Evolutionary conservation across 2,113 vertebrate species (phyloP), one percentile per base, ranked within the genome.

Genomic region (Drymodes brunneopygia): DNA sequence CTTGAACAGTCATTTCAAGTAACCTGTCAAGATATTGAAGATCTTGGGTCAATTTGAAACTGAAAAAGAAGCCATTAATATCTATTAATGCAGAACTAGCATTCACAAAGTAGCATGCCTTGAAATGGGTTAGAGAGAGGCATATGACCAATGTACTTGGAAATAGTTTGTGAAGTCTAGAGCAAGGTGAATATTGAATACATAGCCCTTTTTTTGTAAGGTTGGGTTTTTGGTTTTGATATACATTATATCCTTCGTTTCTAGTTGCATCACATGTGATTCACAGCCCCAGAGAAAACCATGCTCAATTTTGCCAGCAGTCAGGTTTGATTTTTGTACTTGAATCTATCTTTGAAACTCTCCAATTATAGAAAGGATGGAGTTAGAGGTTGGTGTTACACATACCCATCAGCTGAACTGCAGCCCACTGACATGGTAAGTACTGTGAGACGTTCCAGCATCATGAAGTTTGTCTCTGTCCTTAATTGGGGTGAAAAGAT

Each of bases 41-140:
- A 64, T 89, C 73, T 75, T 64, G n/a, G 91, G 61, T 92, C 87
- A 54, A 66, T 92, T 27, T 77, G 65, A 92, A 92, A 94, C 86
- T 78, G n/a, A 65, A 51, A 88, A 88, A 88, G 86, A 75, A 71
- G 4, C 11, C 13, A 40, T 91, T 93, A 93, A 33, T 81, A 88
- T 54, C 69, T 83, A 17, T 90, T 78, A 75, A 84, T 38, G 28
- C 64, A 61, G 58, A 79, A 50, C 61, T 53, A 81, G 20, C 31
- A 61, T 4, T 75, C 60, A 65, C 61, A 69, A 47, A 71, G 15
- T 9, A 25, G 20, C 17, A 14, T 77, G 40, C 11, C n/a, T 96
- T 74, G 60, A 84, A 86, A 93, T 7, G 14, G 18, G 13, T 20
- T 33, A 70, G 27, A 71, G 71, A 78, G 62, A 88, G 40, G 44